Percentiles rank a stretch among this genome's conserved stretches.
phyloP scores from a whole-genome alignment of 2,888 invertebrate genomes.

The Macaria liturata region DNA sequence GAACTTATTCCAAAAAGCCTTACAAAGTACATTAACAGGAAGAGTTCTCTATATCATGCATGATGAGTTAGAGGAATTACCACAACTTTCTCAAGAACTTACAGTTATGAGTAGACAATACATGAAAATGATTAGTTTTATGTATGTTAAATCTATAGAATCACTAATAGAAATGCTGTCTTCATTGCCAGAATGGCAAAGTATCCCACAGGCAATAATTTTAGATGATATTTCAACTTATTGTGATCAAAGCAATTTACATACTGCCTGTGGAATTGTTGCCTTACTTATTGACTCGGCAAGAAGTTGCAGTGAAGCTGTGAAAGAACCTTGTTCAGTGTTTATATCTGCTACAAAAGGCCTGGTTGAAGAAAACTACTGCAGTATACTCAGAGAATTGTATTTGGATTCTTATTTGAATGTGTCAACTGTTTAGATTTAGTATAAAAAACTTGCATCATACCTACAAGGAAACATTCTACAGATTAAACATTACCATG shows the following conservation, averaged over 20 bases:
- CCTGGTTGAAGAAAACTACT: conserved; percentile 55
- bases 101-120: conserved; percentile 59
- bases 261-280: conserved; percentile 64
- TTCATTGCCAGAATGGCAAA: conserved; percentile 65
- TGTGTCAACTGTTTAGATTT: neutral
- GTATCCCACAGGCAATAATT: conserved; percentile 64
- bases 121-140: conserved; percentile 74
- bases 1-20: conserved; percentile 64
- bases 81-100: conserved; percentile 67
- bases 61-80: conserved; percentile 68
- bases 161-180: conserved; percentile 63
- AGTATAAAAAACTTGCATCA: neutral
- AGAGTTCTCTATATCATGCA: conserved; percentile 68
- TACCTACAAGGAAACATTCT: neutral
- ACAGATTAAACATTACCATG: too few relatives aligned
- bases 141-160: conserved; percentile 61
- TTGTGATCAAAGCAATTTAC: conserved; percentile 51
- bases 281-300: conserved; percentile 61
- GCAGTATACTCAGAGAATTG: conserved; percentile 53
- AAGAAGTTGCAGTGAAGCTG: conserved; percentile 49
- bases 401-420: conserved; percentile 42
- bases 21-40: conserved; percentile 56
- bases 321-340: conserved; percentile 49
- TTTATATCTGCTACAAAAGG: conserved; percentile 54
- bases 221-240: conserved; percentile 65